phyloP scores from a whole-genome alignment of 2,113 vertebrate genomes.

The Neopipo cinnamomea region DNA sequence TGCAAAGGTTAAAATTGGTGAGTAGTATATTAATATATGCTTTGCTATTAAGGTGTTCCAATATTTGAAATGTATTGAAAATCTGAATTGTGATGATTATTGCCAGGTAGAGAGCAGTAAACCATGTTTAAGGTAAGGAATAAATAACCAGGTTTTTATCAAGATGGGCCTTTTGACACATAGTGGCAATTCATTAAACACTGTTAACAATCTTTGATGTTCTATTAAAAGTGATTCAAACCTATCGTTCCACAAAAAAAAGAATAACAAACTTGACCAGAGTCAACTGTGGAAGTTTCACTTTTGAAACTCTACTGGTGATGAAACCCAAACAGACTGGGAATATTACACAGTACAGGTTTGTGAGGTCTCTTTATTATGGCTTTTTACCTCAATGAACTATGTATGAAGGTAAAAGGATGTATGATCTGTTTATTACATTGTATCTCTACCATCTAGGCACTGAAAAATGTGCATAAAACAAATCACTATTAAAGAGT shows the following conservation, averaged over 20 bases:
- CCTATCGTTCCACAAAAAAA: neutral
- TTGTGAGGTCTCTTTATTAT: neutral
- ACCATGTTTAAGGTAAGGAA: neutral
- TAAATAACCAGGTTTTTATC: neutral
- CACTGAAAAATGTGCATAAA: neutral
- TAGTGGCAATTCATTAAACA: neutral
- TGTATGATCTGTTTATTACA: neutral
- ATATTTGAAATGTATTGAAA: constrained; percentile 7
- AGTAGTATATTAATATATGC: constrained; percentile 65
- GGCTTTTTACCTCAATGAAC: neutral
- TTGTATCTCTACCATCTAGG: neutral
- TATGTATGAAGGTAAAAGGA: neutral
- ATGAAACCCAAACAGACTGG: neutral
- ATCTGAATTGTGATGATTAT: neutral
- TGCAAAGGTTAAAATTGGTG: constrained; percentile 94
- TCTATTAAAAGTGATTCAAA: neutral
- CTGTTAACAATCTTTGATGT: neutral
- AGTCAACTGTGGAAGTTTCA: neutral
- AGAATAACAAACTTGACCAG: neutral
- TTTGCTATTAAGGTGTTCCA: constrained; percentile 6
- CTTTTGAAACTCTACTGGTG: neutral
- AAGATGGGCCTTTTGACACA: neutral
- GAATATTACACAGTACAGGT: neutral
- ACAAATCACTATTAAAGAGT: neutral
- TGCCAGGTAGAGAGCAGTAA: neutral